These are phyloP conservation scores for Scolopax rusticola DNA, from an alignment of 2,797 vertebrate genomes.

Conservation along the genomic window DNA sequence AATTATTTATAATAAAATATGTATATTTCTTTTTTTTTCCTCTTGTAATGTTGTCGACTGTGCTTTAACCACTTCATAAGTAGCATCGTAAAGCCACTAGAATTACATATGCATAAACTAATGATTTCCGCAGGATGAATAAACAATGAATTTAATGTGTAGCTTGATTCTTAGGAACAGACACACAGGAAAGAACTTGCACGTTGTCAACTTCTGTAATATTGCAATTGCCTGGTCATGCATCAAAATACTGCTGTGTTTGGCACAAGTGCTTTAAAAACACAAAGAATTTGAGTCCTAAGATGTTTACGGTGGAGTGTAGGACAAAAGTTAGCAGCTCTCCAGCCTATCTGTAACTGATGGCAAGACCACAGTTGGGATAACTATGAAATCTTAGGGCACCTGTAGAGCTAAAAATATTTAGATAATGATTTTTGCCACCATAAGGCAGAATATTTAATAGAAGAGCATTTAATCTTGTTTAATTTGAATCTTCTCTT, in stretches of 20 bases:
- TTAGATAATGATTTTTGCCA: neutral
- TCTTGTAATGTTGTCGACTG: neutral
- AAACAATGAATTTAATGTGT: neutral
- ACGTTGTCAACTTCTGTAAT: neutral
- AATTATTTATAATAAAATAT: neutral
- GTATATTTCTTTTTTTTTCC: neutral
- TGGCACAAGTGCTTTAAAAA: neutral
- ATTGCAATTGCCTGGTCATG: neutral
- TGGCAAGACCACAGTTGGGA: neutral
- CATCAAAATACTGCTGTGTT: neutral
- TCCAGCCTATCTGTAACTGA: neutral
- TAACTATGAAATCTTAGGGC: neutral
- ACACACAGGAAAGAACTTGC: neutral
- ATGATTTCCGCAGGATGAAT: neutral
- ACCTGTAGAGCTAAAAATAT: neutral
- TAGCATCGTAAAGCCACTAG: neutral
- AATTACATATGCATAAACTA: neutral
- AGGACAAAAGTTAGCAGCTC: neutral
- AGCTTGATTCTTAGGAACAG: neutral
- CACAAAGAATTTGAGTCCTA: neutral
- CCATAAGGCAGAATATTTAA: neutral
- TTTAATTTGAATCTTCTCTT: neutral
- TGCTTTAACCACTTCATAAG: neutral
- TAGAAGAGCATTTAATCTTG: neutral
- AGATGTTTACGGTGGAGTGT: neutral